Base-by-base conservation (phyloP, 2,888 invertebrate genomes). In the Lepeophtheirus nordmannii region DNA sequence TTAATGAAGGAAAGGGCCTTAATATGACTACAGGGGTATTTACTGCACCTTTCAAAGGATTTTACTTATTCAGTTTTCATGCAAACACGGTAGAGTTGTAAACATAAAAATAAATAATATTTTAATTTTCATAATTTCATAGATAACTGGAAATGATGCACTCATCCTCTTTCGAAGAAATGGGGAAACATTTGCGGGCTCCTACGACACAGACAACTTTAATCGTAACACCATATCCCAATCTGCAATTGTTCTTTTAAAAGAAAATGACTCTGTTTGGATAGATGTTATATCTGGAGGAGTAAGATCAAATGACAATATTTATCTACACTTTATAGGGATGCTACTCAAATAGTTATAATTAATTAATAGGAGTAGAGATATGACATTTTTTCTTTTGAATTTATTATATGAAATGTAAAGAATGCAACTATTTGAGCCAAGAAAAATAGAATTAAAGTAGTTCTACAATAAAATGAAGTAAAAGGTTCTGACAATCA, bases 121-220 rank as follows among this genome's bases (percentile, higher is more conserved):
- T 30, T 30, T 30, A 14, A 61, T 1, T n/a, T 14, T 17, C 37
- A 11, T 9, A n/a, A 39, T 7, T 61, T 62, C 41, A 5, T 20
- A 62, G 62, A 40, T 62, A 20, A 62, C 39, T 40, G 62, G 62
- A 20, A 40, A 62, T n/a, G 62, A 62, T 8, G 62, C 30, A 20
- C 62, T 62, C 10, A 17, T 62, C 20, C 17, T 62, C 1, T 17
- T 62, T 39, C 39, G 41, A 23, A 7, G 41, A 14, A 62, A 62
- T 39, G 62, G 62, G 2, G 40, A n/a, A n/a, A 40, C 23, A 20
- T n/a, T 40, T 12, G 62, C 40, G 5, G 62, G 62, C 12, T 40
- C 41, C n/a, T 62, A 39, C 40, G 62, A 62, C 17, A 39, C 62
- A n/a, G 62, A 62, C 23, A 62, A 62, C 40, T 62, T 22, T 46